phyloP scores from a whole-genome alignment of 1,140 invertebrate species.

The Heliothis virescens region DNA sequence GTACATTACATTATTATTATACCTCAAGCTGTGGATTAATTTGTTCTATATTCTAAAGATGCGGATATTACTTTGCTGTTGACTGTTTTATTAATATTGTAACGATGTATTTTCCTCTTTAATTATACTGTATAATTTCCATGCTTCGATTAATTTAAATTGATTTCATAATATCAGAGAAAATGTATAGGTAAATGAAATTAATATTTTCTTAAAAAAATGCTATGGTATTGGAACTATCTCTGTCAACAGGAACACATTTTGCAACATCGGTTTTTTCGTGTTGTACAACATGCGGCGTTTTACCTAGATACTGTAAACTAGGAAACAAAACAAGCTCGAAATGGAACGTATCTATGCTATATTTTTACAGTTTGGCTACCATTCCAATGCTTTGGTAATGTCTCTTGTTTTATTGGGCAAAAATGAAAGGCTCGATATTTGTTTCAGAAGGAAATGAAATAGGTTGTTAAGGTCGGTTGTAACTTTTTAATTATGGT shows the following conservation, averaged over 20 bases:
- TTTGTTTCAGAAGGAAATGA: neutral
- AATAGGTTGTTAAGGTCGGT: neutral
- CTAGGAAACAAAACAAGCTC: neutral
- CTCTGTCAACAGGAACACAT: neutral
- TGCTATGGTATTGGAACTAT: neutral
- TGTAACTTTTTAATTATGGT: no score
- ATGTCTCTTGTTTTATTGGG: neutral
- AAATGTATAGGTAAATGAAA: no score
- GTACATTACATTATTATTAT: neutral
- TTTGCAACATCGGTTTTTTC: neutral
- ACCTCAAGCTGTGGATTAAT: neutral
- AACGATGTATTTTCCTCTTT: neutral
- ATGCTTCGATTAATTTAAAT: no score
- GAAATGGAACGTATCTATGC: neutral
- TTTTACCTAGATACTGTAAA: neutral
- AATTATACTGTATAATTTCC: no score
- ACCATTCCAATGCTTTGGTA: neutral
- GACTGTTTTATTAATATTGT: neutral
- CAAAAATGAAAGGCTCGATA: neutral
- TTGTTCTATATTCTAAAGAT: slow-evolving; percentile 13
- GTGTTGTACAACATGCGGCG: neutral
- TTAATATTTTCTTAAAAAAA: no score
- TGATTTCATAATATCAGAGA: no score
- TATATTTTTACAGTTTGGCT: neutral
- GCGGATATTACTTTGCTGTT: neutral